These are phyloP conservation scores for Petrocephalus zakoni DNA, from an alignment of 2,113 vertebrate genomes.

Conservation along the genomic window DNA sequence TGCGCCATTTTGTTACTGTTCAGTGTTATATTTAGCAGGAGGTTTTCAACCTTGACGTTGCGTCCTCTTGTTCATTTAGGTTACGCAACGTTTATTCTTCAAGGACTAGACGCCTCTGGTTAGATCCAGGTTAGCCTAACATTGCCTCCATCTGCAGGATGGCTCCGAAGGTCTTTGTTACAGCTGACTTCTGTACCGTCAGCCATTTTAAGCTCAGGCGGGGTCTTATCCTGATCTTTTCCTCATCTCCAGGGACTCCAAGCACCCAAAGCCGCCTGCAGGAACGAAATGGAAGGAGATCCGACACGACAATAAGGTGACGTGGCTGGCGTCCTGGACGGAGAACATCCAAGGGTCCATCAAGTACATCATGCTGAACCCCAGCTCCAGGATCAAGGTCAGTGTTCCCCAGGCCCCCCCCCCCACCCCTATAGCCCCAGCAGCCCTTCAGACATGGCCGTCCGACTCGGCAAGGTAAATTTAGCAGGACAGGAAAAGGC, in stretches of 20 bases:
- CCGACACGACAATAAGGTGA: slow-evolving; percentile 91
- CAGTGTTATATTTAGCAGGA: background rate
- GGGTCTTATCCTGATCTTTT: background rate
- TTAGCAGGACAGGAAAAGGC: background rate
- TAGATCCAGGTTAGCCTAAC: background rate
- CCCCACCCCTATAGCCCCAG: background rate
- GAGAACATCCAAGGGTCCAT: slow-evolving; percentile 96
- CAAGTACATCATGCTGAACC: slow-evolving; percentile 97
- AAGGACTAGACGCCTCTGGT: background rate
- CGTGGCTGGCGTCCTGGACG: slow-evolving; percentile 94
- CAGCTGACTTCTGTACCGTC: background rate
- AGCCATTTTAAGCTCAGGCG: no score
- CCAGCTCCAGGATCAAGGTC: slow-evolving; percentile 95
- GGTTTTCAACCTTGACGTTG: background rate
- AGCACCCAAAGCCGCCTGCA: slow-evolving; percentile 78
- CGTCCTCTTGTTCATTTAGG: background rate
- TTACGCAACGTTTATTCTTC: background rate
- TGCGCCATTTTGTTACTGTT: background rate
- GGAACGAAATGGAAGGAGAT: slow-evolving; percentile 93
- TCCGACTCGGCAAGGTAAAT: background rate
- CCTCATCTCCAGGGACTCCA: slow-evolving; percentile 74
- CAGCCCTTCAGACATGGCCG: background rate
- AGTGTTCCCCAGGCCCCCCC: background rate
- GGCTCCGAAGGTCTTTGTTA: background rate
- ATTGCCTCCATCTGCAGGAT: background rate